These are phyloP conservation scores for Harpegnathos saltator DNA, from an alignment of 1,140 invertebrate species.

Conservation along the genomic window DNA sequence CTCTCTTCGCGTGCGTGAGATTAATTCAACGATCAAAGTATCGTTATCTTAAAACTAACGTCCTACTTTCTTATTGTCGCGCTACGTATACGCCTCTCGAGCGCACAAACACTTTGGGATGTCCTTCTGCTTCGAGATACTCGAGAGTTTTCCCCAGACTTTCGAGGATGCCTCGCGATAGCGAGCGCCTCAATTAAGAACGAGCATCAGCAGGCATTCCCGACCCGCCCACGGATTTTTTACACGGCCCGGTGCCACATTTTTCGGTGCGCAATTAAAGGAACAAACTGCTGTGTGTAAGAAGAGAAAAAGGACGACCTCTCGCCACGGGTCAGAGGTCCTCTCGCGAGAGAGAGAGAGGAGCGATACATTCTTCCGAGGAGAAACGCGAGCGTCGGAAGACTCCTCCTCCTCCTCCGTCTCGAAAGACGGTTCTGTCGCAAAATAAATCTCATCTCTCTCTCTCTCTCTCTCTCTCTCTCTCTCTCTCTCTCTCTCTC, in stretches of 20 bases:
- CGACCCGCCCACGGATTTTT: conserved; percentile 74
- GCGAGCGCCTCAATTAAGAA: conserved; percentile 81
- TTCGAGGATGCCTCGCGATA: conserved; percentile 74
- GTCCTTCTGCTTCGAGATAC: neutral
- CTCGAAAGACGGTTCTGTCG: conserved; percentile 37
- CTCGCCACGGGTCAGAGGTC: conserved; percentile 57
- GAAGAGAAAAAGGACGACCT: conserved; percentile 55
- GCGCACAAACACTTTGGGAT: too few species aligned
- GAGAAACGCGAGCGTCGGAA: too few species aligned
- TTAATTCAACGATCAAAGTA: too few species aligned
- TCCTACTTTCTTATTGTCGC: neutral
- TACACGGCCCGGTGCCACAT: conserved; percentile 42
- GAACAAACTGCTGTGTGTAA: conserved; percentile 65
- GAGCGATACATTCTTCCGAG: conserved; percentile 56
- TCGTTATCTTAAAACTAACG: neutral
- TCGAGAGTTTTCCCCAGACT: conserved; percentile 29
- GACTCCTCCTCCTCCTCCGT: neutral
- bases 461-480: too few species aligned
- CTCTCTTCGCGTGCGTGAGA: too few species aligned
- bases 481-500: neutral
- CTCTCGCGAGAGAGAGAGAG: conserved; percentile 34
- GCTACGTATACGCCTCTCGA: too few species aligned
- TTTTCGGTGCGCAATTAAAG: conserved; percentile 68
- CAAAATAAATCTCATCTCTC: conserved; percentile 40
- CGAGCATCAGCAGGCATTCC: conserved; percentile 70